Conservation (phyloP, 2,113 vertebrate species). For the Chloroceryle aenea region DNA sequence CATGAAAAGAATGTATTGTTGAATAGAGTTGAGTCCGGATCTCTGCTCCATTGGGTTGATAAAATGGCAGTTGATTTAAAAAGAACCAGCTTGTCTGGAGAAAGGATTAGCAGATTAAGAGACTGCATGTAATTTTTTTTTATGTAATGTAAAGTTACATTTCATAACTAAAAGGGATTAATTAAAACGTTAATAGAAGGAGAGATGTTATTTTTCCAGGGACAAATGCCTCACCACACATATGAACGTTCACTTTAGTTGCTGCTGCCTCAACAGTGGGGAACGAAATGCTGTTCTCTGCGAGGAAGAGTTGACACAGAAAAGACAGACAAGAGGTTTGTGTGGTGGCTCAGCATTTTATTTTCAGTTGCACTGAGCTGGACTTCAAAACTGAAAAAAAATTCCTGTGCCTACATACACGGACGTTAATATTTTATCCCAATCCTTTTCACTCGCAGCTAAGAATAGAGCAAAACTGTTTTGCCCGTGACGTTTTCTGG, state of each 20-base stretch:
- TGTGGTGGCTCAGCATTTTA: slow-evolving; percentile 45
- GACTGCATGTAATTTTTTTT: slow-evolving; percentile 70
- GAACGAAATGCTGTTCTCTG: slow-evolving; percentile 1
- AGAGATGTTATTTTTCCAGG: slow-evolving; percentile 67
- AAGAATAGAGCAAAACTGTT: background rate
- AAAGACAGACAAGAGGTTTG: background rate
- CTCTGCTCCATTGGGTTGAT: slow-evolving; percentile 74
- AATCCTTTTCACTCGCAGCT: background rate
- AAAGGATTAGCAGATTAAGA: slow-evolving; percentile 78
- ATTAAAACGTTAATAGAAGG: slow-evolving; percentile 74
- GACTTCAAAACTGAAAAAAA: background rate
- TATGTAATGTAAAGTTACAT: slow-evolving; percentile 75
- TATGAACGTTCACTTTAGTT: slow-evolving; percentile 46
- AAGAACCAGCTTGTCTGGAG: slow-evolving; percentile 77
- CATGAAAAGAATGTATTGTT: slow-evolving; percentile 76
- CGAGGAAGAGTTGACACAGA: slow-evolving; percentile 11
- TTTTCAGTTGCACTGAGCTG: background rate
- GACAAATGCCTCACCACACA: slow-evolving; percentile 65
- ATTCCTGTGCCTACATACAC: background rate
- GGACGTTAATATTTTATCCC: background rate
- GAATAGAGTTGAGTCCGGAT: slow-evolving; percentile 71
- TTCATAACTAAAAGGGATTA: slow-evolving; percentile 76
- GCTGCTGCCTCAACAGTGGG: slow-evolving; percentile 55
- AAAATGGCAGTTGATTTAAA: slow-evolving; percentile 77
- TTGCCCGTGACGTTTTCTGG: background rate